Evolutionary conservation across 1,140 invertebrate genomes (phyloP), one percentile per base, ranked within the genome.

Genomic region (Drosophila nikananu): DNA sequence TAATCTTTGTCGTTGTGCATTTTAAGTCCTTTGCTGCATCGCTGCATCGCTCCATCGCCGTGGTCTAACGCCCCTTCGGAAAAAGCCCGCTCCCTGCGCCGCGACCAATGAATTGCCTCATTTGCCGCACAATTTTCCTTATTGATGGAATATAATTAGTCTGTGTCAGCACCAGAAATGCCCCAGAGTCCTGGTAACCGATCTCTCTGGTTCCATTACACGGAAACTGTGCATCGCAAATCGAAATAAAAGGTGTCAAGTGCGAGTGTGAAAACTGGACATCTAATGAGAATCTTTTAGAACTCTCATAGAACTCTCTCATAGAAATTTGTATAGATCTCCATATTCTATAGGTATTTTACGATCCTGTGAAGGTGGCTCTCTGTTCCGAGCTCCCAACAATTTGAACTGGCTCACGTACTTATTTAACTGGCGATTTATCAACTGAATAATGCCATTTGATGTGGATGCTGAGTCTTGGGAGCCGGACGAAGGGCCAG

Each of bases 121-220:
- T 91, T 91, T 87, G 84, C 57, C 61, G 73, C 72, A 83, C 83
- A 86, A 83, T 87, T 91, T 83, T 74, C 67, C 65, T 79, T 79
- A 77, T 83, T 91, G 81, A 91, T 91, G 82, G 81, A 83, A 84
- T 73, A 75, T 76, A 83, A 91, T 91, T 91, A 91, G 80, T 91
- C 76, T 77, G 62, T 79, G 87, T 81, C 87, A 90, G 86, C 78
- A 58, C 58, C 52, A 58, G 62, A 35, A 77, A 78, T 78, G 75
- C 75, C 75, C 75, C 70, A 78, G 39, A 78, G 75, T 78, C 54
- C 75, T 60, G 63, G 70, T 80, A 73, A 81, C 41, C 32, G 68
- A 80, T 75, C 77, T 46, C 46, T 5, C 46, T 35, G 49, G 35
- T 15, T 44, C 70, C 30, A 73, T 73, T 73, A 73, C 68, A 13